Conservation (phyloP, 1,140 invertebrate genomes). For the Drosophila albomicans region DNA sequence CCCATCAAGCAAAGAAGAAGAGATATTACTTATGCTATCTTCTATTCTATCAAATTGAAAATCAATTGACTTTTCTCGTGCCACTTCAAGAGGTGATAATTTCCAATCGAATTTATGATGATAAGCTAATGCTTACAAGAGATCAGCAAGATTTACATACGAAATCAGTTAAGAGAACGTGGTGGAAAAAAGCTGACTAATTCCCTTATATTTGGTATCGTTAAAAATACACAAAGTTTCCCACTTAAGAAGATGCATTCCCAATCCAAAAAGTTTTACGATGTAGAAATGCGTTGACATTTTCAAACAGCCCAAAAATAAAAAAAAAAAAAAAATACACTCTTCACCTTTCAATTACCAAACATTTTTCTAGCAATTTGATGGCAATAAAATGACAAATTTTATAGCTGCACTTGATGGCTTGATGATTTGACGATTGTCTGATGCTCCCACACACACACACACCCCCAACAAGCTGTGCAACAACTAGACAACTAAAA, state of each 20-base stretch:
- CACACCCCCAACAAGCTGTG: constrained; percentile 7
- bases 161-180: background rate
- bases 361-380: constrained; percentile 42
- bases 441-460: constrained; percentile 28
- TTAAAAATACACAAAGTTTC: constrained; percentile 28
- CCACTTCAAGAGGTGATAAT: constrained; percentile 56
- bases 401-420: constrained; percentile 53
- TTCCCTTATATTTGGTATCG: constrained; percentile 22
- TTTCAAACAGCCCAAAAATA: background rate
- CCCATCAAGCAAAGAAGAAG: constrained; percentile 31
- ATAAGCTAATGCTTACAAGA: constrained; percentile 57
- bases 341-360: constrained; percentile 43
- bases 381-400: constrained; percentile 45
- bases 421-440: constrained; percentile 54
- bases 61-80: constrained; percentile 50
- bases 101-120: constrained; percentile 38
- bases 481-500: constrained; percentile 55
- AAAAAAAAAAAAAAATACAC: background rate
- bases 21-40: background rate
- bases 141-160: constrained; percentile 49
- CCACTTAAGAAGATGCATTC: background rate
- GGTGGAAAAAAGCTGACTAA: constrained; percentile 29
- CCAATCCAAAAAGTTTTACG: background rate
- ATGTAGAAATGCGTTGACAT: constrained; percentile 28
- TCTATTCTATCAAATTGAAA: constrained; percentile 28